Evolutionary conservation across 2,888 invertebrate genomes (phyloP), one percentile per base, ranked within the genome.

Genomic region (Micropterix aruncella): DNA sequence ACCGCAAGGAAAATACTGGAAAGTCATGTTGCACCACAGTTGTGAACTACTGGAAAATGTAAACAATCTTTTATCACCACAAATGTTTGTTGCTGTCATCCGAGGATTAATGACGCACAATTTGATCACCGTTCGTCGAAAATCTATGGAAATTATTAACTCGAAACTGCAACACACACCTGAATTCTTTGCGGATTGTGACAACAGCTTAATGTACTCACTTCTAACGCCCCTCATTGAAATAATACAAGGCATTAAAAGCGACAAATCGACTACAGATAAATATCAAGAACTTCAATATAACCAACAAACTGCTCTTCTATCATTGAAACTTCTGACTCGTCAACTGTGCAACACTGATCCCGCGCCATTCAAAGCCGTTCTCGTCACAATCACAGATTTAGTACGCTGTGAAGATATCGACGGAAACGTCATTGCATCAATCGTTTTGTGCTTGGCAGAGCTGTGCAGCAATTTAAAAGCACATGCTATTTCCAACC

Each of bases 111-210:
- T 86, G 54, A 72, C 76, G 41, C 84, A 90, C 55, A 77, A 80
- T 37, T 59, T 85, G 16, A 62, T 77, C 12, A 77, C 79, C 3
- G 82, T 95, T 1, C 75, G 83, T 49, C 75, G 83, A 47, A 84
- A 90, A 58, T 80, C 89, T 0, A 74, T 96, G 63, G 94, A 95
- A 55, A 62, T 96, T 37, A 64, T 96, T 1, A 91, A 88, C 54
- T 74, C 75, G 5, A 88, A 92, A 61, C 68, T 95, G 4, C 81
- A 85, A 50, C 72, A 77, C 47, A 77, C 80, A 47, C 70, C 73
- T 2, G 74, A 75, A 48, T 78, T 79, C 53, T 76, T 80, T 42
- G 60, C 63, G 1, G 66, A 73, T 43, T 73, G 75, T 3, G 63
- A 70, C 27, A 63, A 65, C 9, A 57, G 62, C 1, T 56, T 75